A percentile compares a stretch with the other conserved stretches of the same genome.
phyloP scores from a whole-genome alignment of 2,797 vertebrate genomes.

The Enteromius afrohamiltoni region DNA sequence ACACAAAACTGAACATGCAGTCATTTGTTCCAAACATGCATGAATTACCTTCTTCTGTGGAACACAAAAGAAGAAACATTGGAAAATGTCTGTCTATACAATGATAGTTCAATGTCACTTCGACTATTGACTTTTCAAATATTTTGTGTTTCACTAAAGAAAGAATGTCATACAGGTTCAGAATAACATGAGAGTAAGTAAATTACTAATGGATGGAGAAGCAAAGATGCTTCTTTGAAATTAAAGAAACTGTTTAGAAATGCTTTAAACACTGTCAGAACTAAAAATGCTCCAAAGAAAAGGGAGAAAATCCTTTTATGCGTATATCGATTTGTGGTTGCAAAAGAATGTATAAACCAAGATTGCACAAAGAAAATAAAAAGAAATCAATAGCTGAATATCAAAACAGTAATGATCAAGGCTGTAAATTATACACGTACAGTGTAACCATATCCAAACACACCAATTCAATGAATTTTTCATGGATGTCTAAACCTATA shows the following conservation, averaged over 20 bases:
- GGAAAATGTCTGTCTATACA: not conserved
- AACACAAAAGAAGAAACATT: not conserved
- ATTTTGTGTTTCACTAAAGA: not conserved
- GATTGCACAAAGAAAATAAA: not conserved
- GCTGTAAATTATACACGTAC: not conserved
- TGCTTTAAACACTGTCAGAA: not conserved
- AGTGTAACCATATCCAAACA: slow-evolving; percentile 4
- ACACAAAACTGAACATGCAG: not conserved
- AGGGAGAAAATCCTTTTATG: not conserved
- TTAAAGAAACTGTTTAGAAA: slow-evolving; percentile 25
- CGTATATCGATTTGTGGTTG: slow-evolving; percentile 15
- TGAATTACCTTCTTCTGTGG: not conserved
- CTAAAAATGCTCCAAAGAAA: not conserved
- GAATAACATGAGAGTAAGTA: not conserved
- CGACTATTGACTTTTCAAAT: not conserved
- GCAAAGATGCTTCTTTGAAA: slow-evolving; percentile 30
- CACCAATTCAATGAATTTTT: not conserved
- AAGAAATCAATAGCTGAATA: not conserved
- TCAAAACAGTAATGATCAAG: slow-evolving; percentile 9
- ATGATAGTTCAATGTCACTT: not conserved
- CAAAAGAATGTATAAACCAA: not conserved
- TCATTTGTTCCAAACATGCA: not conserved
- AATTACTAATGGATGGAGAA: not conserved
- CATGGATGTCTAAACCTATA: slow-evolving; percentile 8
- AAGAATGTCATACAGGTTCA: not conserved